These are phyloP conservation scores for Dicrurus megarhynchus DNA, from an alignment of 2,113 vertebrate species.

Conservation along the genomic window DNA sequence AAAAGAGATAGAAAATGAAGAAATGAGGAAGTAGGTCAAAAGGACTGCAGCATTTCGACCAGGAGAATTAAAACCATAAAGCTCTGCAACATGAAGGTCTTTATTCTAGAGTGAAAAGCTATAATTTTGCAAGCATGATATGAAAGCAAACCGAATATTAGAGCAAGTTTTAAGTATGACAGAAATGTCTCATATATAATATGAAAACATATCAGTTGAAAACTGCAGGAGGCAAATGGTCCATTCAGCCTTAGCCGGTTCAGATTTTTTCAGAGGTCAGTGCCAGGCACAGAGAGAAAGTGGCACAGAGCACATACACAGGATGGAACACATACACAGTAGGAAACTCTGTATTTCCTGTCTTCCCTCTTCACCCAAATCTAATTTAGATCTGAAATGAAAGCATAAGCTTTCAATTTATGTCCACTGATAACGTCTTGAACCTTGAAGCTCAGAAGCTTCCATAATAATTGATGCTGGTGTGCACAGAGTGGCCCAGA, in stretches of 20 bases:
- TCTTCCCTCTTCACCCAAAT: not conserved
- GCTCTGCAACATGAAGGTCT: not conserved
- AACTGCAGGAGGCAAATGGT: not conserved
- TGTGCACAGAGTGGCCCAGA: not conserved
- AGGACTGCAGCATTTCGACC: not conserved
- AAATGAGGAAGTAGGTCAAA: not conserved
- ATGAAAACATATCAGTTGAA: not conserved
- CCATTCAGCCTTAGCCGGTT: not conserved
- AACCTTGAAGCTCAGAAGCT: not conserved
- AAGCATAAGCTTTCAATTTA: not conserved
- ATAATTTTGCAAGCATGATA: not conserved
- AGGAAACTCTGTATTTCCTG: not conserved
- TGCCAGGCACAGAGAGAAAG: not conserved
- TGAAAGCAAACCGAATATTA: not conserved
- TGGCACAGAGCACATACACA: rapidly evolving
- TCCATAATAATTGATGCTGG: not conserved
- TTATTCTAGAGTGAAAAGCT: not conserved
- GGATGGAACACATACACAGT: too few species aligned
- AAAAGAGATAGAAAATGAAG: not conserved
- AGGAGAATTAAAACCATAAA: not conserved
- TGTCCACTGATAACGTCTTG: not conserved
- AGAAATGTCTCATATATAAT: not conserved
- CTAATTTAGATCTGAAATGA: not conserved
- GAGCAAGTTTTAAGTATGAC: not conserved
- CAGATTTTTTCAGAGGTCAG: not conserved